Evolutionary conservation across 2,888 invertebrate genomes (phyloP).

Genomic region (Kuschelorhynchus macadamiae): DNA sequence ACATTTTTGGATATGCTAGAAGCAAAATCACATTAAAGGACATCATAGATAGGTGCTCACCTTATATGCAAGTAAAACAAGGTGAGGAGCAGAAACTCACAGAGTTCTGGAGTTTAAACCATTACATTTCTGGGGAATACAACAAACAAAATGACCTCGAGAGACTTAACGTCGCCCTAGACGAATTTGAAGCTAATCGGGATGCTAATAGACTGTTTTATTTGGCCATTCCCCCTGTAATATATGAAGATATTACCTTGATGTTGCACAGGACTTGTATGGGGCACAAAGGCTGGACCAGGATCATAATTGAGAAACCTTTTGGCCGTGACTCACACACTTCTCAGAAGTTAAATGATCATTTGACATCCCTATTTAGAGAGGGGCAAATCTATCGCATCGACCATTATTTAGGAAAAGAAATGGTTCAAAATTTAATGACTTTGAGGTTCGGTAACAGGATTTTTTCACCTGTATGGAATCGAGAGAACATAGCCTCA

Average conservation of each 20-base stretch:
- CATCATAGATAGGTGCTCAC: conserved; percentile 81
- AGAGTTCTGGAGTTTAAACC: conserved; percentile 88
- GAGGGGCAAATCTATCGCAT: conserved; percentile 98
- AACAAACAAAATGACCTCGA: conserved; percentile 87
- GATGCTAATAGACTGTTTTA: conserved; percentile 93
- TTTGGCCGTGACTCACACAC: conserved; percentile 93
- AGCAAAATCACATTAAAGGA: conserved; percentile 83
- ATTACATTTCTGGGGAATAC: conserved; percentile 90
- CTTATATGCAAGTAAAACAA: conserved; percentile 87
- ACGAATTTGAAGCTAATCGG: conserved; percentile 76
- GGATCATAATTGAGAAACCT: conserved; percentile 98
- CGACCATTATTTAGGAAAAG: conserved; percentile 99
- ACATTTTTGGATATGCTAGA: conserved; percentile 95
- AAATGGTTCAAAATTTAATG: conserved; percentile 99
- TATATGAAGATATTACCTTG: conserved; percentile 76
- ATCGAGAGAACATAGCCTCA: conserved; percentile 95
- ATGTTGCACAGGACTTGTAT: too few relatives aligned
- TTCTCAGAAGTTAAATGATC: conserved; percentile 87
- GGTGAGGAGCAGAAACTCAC: conserved; percentile 83
- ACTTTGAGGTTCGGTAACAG: conserved; percentile 95
- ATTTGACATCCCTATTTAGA: conserved; percentile 87
- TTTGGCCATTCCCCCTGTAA: conserved; percentile 95
- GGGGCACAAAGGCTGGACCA: conserved; percentile 86
- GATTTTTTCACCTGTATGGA: conserved; percentile 97
- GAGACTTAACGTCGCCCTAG: conserved; percentile 82